These are phyloP conservation scores for Linyphia triangularis DNA, from an alignment of 2,888 invertebrate species.

Conservation along the genomic window DNA sequence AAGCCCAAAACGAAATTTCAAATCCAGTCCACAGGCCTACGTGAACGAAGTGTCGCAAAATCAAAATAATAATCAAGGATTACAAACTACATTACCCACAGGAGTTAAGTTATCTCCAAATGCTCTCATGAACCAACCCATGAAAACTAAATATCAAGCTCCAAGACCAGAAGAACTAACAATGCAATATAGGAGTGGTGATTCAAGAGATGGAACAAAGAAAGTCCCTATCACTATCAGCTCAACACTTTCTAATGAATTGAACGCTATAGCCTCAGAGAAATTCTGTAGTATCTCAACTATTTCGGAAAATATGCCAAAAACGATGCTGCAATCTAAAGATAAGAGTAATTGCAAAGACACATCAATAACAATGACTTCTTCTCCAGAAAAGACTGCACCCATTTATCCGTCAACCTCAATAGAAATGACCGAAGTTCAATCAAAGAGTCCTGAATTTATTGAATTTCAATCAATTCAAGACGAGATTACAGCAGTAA, in stretches of 20 bases:
- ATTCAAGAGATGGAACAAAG: background rate
- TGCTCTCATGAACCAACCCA: constrained; percentile 18
- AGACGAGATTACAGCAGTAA: constrained; percentile 4
- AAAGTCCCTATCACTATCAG: background rate
- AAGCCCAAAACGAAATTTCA: constrained; percentile 17
- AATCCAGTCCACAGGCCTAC: background rate
- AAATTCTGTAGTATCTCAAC: background rate
- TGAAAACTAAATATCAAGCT: constrained; percentile 37
- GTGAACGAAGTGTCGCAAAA: background rate
- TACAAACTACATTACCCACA: background rate
- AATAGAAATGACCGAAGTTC: constrained; percentile 10
- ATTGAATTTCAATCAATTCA: constrained; percentile 21
- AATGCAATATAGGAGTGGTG: background rate
- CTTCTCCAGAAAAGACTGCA: constrained; percentile 43
- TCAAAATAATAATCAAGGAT: background rate
- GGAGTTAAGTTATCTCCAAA: constrained; percentile 62
- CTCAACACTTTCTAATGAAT: background rate
- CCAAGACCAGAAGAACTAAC: constrained; percentile 30
- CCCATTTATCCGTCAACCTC: background rate
- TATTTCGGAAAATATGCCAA: background rate
- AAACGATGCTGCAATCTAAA: background rate
- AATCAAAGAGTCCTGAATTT: background rate
- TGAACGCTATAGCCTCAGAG: background rate
- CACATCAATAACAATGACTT: constrained; percentile 60
- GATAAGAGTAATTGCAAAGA: constrained; percentile 7